Base-by-base conservation (phyloP, 2,888 invertebrate species). In the Eupithecia subfuscata region DNA sequence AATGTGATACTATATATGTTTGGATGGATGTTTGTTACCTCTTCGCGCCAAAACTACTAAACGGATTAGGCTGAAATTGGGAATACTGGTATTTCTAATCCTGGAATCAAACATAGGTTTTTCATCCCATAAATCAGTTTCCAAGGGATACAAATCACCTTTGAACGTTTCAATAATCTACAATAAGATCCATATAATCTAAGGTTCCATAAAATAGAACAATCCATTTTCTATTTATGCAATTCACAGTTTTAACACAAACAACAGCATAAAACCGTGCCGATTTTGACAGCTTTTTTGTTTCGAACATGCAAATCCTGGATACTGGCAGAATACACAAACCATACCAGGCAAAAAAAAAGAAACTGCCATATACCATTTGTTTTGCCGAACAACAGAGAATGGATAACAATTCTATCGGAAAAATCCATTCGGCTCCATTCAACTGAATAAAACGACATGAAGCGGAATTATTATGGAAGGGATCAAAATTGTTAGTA, bases 381-480 rank as follows among this genome's bases (percentile, higher is more conserved):
- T 74, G 72, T 77, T 77, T 70, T 71, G 60, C 48, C 71, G 72
- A 76, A 74, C 74, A 70, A 78, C 71, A 70, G 73, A 72, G 71
- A 77, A 81, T 88, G 87, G 87, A 87, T 85, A 90, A 86, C 90
- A 91, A 92, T 90, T 92, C 91, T 90, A 93, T 93, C 88, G 92
- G 92, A 90, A 75, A 93, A 93, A 92, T 88, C 90, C 92, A 92
- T 93, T 92, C 87, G 86, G 84, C 82, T 86, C 87, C 92, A 89
- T 85, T 90, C 92, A 91, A 88, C 90, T 90, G 92, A 86, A 89
- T 90, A 92, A 89, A 90, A 91, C 92, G 91, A 91, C 91, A 90
- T 90, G 88, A 89, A 89, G 87, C 87, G 88, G 88, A 92, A 92
- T 93, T 92, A 92, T 92, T 90, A 87, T 87, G 84, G 85, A 86